These are phyloP conservation scores for Odontomachus brunneus DNA, from an alignment of 1,140 invertebrate species.

Conservation along the genomic window DNA sequence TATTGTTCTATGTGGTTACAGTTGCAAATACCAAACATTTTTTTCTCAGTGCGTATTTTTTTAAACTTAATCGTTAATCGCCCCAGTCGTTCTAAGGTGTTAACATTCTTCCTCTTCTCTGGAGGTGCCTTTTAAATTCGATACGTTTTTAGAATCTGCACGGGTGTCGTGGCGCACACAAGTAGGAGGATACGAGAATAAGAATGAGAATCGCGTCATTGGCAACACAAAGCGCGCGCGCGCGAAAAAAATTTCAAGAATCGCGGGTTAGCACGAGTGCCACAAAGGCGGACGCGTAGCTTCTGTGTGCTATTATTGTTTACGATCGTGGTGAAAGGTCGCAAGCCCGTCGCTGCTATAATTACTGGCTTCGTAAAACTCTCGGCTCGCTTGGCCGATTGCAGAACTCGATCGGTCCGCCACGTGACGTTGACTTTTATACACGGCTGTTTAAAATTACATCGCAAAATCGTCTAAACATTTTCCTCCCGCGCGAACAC, in stretches of 20 bases:
- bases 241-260: neutral
- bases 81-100: too few species aligned
- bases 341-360: slow-evolving; percentile 2
- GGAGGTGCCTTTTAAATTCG: neutral
- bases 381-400: neutral
- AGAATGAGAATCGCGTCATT: neutral
- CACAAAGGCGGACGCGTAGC: neutral
- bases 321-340: slow-evolving; percentile 13
- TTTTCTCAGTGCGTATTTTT: too few species aligned
- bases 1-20: too few species aligned
- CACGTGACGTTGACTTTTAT: neutral
- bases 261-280: neutral
- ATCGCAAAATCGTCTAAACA: neutral
- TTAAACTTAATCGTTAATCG: too few species aligned
- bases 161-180: neutral
- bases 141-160: neutral
- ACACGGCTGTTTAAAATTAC: neutral
- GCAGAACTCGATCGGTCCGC: neutral
- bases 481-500: too few species aligned
- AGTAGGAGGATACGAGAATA: neutral
- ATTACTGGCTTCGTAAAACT: slow-evolving; percentile 1
- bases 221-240: neutral
- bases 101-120: too few species aligned
- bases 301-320: neutral
- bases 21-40: too few species aligned